Evolutionary conservation across 1,140 invertebrate genomes (phyloP), one percentile per base, ranked within the genome.

Genomic region (Aphis craccivora): DNA sequence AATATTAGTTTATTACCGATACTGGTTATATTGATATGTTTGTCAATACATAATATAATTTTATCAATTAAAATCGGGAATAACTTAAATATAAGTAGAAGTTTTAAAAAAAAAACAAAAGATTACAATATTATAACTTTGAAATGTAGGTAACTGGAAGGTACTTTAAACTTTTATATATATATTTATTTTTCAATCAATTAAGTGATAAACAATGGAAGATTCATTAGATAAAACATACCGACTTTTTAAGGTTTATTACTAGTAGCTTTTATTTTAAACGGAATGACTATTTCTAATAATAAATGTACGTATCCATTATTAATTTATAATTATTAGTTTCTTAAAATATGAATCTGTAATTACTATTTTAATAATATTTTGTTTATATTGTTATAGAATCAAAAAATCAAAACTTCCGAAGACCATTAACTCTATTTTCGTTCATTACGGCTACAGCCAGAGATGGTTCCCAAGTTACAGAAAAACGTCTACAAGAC

Each of bases 401-500:
- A 40, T 11, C 67, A n/a, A 93, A 30, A 83, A 93, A 30, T 37
- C 14, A 40, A 8, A 55, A 23, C 0, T 51, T 48, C n/a, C 91
- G 37, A 37, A 51, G 91, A 43, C 91, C 91, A 18, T 53, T 93
- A 37, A 93, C 35, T 30, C 40, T 93, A 6, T 93, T 93, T 43
- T 93, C 91, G 1, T 93, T 93, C 43, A n/a, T 93, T 4, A 53
- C 91, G 45, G 48, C 91, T 8, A 93, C 76, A 22, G 35, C 48
- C 35, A 84, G 91, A 55, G 91, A 93, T 37, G 91, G 91, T 86
- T 53, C 81, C 0, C 91, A 84, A 45, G 91, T 93, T 23, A 93
- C 91, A 18, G 76, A 93, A 84, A 93, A 93, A 93, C 76, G 81
- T 40, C 8, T 93, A 53, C 81, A 84, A 55, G 91, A 93, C n/a